Evolutionary conservation across 2,113 vertebrate genomes (phyloP).

Genomic region (Spermophilus dauricus): DNA sequence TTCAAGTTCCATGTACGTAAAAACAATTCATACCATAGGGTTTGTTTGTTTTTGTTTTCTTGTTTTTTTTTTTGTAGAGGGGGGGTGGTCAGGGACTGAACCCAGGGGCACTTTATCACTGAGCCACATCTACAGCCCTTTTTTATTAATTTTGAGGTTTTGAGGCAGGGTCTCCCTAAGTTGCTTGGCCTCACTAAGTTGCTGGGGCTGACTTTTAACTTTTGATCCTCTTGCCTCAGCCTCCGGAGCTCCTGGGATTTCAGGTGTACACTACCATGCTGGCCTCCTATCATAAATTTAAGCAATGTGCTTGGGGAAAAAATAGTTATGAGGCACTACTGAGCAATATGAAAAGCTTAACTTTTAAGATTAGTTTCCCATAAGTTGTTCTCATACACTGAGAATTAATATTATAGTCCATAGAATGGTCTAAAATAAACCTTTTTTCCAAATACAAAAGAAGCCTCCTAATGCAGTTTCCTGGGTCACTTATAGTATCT

Average conservation of each 20-base stretch:
- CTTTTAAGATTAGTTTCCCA: slow-evolving; percentile 41
- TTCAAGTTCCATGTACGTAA: not conserved
- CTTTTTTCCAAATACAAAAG: slow-evolving; percentile 18
- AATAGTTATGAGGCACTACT: not conserved
- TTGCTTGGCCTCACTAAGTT: too few relatives aligned
- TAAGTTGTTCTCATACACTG: slow-evolving; percentile 41
- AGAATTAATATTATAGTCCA: slow-evolving; percentile 40
- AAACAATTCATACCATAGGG: not conserved
- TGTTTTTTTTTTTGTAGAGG: fast-evolving
- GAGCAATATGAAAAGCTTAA: not conserved
- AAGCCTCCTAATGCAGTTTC: slow-evolving; percentile 1
- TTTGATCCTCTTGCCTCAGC: too few relatives aligned
- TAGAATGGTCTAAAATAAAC: slow-evolving; percentile 29
- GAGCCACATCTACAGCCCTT: too few relatives aligned
- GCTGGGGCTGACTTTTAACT: too few relatives aligned
- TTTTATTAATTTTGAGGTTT: too few relatives aligned
- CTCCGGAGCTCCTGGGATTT: too few relatives aligned
- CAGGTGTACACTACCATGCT: too few relatives aligned
- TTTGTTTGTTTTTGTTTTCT: too few relatives aligned
- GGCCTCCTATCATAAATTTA: not conserved
- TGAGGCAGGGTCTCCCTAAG: too few relatives aligned
- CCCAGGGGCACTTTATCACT: too few relatives aligned
- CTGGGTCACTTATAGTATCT: not conserved
- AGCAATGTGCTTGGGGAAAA: not conserved
- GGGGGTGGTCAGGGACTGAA: too few relatives aligned